Evolutionary conservation across 2,113 vertebrate genomes (phyloP), one percentile per base, ranked within the genome.

Genomic region (Hippocampus barbouri): DNA sequence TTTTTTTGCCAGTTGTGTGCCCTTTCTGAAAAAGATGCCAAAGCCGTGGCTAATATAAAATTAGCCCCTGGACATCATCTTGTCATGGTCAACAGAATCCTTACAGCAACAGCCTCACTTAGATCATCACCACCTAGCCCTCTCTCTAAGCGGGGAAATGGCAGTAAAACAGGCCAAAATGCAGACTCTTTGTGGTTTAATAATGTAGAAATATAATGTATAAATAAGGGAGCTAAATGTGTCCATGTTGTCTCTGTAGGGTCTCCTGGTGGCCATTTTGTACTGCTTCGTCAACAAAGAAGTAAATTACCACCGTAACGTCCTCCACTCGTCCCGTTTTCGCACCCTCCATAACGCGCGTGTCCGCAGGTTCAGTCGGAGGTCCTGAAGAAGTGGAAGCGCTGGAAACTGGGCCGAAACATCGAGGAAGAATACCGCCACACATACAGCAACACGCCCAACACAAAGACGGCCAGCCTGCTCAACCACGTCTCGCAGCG

Each of bases 201-300:
- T 51, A 4, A 18, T 16, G 47, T 16, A 18, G 14, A 15, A 16
- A 51, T 51, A 6, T 20, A 5, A 45, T 45, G 10, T 10, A 45
- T 5, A 18, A 49, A 21, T 49, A 49, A 49, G 47, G 47, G 15
- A 18, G 1, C 47, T 18, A 1, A 49, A 49, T 8, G 23, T 30
- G 59, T 61, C 25, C 27, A 20, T 25, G 1, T 69, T 79, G 41
- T 86, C 72, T 86, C 81, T 64, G 64, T 90, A 98, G 97, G 97
- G 97, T 68, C 93, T 99, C 80, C 89, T 99, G 88, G 97, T 99
- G 72, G 96, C 97, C 72, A 94, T 99, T 63, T 93, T 99, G 77
- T 99, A 98, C 91, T 99, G 97, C 79, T 98, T 99, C 2, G 92
- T 99, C 90, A 99, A 98, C 91, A 98, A 97, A 88, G 97, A 99